These are phyloP conservation scores for Urocitellus parryii DNA, from an alignment of 2,113 vertebrate genomes.

Conservation along the genomic window DNA sequence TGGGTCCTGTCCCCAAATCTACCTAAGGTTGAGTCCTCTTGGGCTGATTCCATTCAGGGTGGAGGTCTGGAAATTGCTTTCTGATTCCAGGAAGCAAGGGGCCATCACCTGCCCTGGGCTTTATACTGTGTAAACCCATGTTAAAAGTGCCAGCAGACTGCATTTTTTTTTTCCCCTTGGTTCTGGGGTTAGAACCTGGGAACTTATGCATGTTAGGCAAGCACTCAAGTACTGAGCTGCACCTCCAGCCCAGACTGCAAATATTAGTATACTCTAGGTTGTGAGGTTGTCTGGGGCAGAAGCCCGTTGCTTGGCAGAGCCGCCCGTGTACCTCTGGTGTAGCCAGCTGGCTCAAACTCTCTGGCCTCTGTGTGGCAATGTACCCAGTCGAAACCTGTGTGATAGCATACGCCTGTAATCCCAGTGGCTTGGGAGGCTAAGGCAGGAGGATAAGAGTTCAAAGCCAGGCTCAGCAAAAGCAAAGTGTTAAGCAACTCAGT, in stretches of 20 bases:
- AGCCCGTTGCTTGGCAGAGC: background rate
- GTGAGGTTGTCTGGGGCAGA: background rate
- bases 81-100: background rate
- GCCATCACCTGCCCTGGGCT: background rate
- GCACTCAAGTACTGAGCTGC: background rate
- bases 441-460: no score
- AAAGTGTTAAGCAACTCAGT: no score
- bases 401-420: no score
- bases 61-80: background rate
- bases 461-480: no score
- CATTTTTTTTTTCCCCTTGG: background rate
- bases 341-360: background rate
- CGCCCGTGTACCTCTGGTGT: background rate
- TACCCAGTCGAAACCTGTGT: no score
- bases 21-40: background rate
- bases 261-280: background rate
- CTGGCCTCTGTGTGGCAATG: background rate
- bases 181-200: background rate
- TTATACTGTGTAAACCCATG: background rate
- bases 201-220: background rate
- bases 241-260: background rate
- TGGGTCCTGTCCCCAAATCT: background rate
- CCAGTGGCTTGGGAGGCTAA: no score
- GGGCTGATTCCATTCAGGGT: background rate
- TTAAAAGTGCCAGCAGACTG: background rate